Base-by-base conservation (phyloP, 2,888 invertebrate species). In the Smittia sp. region DNA sequence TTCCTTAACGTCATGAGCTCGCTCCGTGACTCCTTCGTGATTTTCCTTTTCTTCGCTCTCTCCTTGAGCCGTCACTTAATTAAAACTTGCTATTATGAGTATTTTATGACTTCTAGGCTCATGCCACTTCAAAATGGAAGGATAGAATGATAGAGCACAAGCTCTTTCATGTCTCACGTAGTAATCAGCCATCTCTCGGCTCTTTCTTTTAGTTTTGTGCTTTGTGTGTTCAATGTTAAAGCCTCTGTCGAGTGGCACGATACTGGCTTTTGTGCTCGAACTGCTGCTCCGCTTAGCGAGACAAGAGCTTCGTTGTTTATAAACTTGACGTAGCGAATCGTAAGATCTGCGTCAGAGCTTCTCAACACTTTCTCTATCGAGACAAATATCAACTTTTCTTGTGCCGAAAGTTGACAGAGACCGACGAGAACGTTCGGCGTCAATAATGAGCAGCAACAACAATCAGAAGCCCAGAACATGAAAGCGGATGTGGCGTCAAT, bases 51-150 rank as follows among this genome's bases (percentile, higher is more conserved):
- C 18, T 6, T 9, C 3, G 18, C n/a, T 58, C 11, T 58, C 20
- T 20, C 20, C 58, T 20, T 22, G n/a, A 9, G 20, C 20, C 46
- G 67, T 67, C 67, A 67, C 46, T 41, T 67, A 67, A 67, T 67
- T 67, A 67, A 67, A 67, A 67, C 4, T 65, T 38, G 6, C 25
- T 1, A 58, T 58, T 46, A 46, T 58, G 18, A 58, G 7, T 2
- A 46, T n/a, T 58, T 58, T 58, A 20, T 58, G n/a, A 58, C 22
- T 18, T 18, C 58, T n/a, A 22, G 15, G 18, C 22, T 58, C 46
- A 15, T 46, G 22, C 20, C 18, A 58, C 18, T 58, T 22, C 22
- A 7, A 20, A 46, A 18, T 58, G 20, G 18, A 58, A 13, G 52
- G 52, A 46, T 58, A 11, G 18, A 18, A 58, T 52, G 9, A 11